Conservation (phyloP, 2,888 invertebrate genomes). For the Acanthococcus lagerstroemiae region DNA sequence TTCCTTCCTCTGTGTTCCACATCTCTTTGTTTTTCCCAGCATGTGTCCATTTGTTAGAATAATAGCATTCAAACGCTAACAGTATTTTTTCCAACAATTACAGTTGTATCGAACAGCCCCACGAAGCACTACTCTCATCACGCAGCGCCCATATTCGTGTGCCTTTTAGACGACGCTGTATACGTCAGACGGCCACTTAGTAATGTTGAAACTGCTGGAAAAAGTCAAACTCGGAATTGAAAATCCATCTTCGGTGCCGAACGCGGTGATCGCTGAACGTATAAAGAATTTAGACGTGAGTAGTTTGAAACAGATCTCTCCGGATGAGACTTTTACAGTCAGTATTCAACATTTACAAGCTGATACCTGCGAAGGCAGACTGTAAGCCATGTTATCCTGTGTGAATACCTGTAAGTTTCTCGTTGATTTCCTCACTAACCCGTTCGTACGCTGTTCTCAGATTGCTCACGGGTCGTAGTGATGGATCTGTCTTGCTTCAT, state of each 20-base stretch:
- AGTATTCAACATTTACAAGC: slow-evolving; percentile 19
- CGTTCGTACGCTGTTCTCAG: slow-evolving; percentile 1
- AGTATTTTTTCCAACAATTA: no score
- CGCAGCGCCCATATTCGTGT: no score
- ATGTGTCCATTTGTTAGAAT: no score
- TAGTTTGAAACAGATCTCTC: slow-evolving; percentile 1
- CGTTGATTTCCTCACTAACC: background rate
- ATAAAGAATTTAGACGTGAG: background rate
- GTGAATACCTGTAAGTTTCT: background rate
- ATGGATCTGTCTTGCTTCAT: slow-evolving; percentile 30
- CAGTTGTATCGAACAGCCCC: no score
- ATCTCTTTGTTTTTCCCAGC: no score
- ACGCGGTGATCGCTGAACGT: slow-evolving; percentile 9
- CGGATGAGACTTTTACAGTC: slow-evolving; percentile 4
- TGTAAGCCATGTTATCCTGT: slow-evolving; percentile 2
- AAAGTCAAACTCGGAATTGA: slow-evolving; percentile 11
- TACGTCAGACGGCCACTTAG: no score
- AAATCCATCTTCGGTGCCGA: slow-evolving; percentile 2
- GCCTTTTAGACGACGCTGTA: no score
- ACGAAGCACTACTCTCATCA: no score
- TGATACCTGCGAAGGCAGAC: slow-evolving; percentile 20
- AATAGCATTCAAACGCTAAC: no score
- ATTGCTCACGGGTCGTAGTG: slow-evolving; percentile 28
- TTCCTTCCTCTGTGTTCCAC: no score
- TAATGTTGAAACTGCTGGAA: slow-evolving; percentile 13